Percentiles rank a stretch among this genome's conserved stretches.
Evolutionary conservation across 2,797 vertebrate genomes (phyloP).

Genomic region (Phoeniculus purpureus): DNA sequence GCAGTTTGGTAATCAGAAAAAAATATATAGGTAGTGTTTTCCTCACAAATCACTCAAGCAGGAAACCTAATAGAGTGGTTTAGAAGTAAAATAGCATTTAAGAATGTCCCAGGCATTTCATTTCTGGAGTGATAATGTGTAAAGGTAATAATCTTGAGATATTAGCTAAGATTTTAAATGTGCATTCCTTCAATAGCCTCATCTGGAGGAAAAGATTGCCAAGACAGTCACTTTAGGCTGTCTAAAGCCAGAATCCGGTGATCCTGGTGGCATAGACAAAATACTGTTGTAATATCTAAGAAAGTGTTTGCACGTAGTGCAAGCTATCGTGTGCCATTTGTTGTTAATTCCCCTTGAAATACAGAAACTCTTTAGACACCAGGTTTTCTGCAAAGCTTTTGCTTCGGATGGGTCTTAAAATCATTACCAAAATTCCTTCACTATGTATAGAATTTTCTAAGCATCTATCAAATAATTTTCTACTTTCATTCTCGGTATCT

Average conservation of each 20-base stretch:
- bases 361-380: not conserved
- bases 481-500: slow-evolving; percentile 64
- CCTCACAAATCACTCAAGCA: slow-evolving; percentile 80
- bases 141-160: slow-evolving; percentile 59
- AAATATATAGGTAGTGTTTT: slow-evolving; percentile 83
- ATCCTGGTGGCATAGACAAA: not conserved
- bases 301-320: not conserved
- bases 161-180: slow-evolving; percentile 29
- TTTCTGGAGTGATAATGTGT: slow-evolving; percentile 72
- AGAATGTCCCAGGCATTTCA: slow-evolving; percentile 72
- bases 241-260: slow-evolving; percentile 14
- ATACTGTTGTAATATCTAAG: not conserved
- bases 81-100: slow-evolving; percentile 79
- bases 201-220: not conserved
- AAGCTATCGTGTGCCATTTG: not conserved
- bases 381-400: slow-evolving; percentile 9
- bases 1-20: slow-evolving; percentile 79
- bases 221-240: not conserved
- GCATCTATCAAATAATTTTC: slow-evolving; percentile 82
- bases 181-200: slow-evolving; percentile 10
- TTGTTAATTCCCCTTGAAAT: slow-evolving; percentile 19
- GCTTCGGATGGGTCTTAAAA: not conserved
- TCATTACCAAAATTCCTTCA: slow-evolving; percentile 45
- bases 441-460: slow-evolving; percentile 1
- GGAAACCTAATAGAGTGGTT: slow-evolving; percentile 80